These are phyloP conservation scores for Cheumatopsyche charites DNA, from an alignment of 1,140 invertebrate genomes.

Conservation along the genomic window DNA sequence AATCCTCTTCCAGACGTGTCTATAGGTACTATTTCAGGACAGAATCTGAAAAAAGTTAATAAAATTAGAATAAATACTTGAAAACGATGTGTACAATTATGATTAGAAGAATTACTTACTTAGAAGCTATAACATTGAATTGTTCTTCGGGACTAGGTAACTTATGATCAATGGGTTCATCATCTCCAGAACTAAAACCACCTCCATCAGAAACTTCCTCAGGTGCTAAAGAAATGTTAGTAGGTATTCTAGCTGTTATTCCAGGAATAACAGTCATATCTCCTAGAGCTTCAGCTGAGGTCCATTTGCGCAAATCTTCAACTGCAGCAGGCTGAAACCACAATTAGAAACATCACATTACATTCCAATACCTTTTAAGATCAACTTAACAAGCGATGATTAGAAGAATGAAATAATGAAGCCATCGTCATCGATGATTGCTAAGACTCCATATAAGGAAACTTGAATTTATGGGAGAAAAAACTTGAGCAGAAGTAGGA, in stretches of 20 bases:
- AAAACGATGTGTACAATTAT: neutral
- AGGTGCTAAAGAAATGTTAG: constrained; percentile 58
- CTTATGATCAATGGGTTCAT: constrained; percentile 78
- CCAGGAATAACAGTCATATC: constrained; percentile 80
- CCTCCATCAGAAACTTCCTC: constrained; percentile 61
- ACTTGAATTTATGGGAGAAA: constrained; percentile 12
- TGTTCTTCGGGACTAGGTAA: constrained; percentile 84
- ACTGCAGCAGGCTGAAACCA: constrained; percentile 76
- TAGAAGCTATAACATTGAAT: constrained; percentile 76
- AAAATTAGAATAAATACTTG: neutral
- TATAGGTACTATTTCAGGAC: constrained; percentile 83
- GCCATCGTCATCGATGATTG: no score
- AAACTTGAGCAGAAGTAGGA: constrained; percentile 29
- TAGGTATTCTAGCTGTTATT: constrained; percentile 66
- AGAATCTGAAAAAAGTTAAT: constrained; percentile 68
- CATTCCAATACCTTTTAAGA: no score
- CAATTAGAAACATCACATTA: neutral
- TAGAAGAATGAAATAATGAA: no score
- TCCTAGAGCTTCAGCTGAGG: constrained; percentile 79
- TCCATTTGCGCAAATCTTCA: constrained; percentile 81
- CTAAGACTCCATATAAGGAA: constrained; percentile 34
- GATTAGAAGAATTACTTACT: constrained; percentile 63
- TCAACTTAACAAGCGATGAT: no score
- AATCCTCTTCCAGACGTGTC: constrained; percentile 86
- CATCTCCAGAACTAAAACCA: constrained; percentile 62